Base-by-base conservation (phyloP, 2,113 vertebrate genomes). In the Tretioscincus oriximinensis region DNA sequence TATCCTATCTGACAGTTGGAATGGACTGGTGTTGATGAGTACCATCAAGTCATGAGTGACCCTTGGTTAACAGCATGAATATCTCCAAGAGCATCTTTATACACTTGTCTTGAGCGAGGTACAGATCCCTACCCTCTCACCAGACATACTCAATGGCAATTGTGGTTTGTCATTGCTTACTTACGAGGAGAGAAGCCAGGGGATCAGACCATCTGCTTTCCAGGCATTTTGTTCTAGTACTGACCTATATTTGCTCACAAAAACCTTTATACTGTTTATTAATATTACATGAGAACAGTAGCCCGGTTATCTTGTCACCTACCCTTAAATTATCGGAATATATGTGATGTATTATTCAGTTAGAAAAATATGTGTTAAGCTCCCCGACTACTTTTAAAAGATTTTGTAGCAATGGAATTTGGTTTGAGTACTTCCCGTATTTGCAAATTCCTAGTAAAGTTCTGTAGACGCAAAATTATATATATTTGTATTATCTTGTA, bases 341-440 rank as follows among this genome's bases (percentile, higher is more conserved):
- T 87, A 88, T 60, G 64, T 14, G 5, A 20, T 89, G 73, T 81
- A 84, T 82, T 80, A 84, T 81, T 81, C 82, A 74, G 35, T n/a
- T 81, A 24, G 76, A 83, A 76, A 26, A 35, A 7, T 85, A n/a
- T 90, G 63, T 74, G 81, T 77, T n/a, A 1, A 82, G 21, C 84
- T 81, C 79, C 86, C 65, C 69, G 22, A 66, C 71, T 86, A 73
- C 47, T 70, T 81, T 58, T 16, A 31, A n/a, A 83, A 6, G 29
- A 74, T 83, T 78, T 11, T 84, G n/a, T 69, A 71, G 78, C 68
- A 71, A 35, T 88, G 77, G 21, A 71, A 76, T 31, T 69, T 21
- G n/a, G 28, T 85, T 31, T 29, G 28, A 70, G 81, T 49, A 47
- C 7, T 22, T 89, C 84, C 51, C 85, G 78, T 76, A 68, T 78